phyloP scores from a whole-genome alignment of 2,797 vertebrate genomes.

The Pseudopleuronectes americanus region DNA sequence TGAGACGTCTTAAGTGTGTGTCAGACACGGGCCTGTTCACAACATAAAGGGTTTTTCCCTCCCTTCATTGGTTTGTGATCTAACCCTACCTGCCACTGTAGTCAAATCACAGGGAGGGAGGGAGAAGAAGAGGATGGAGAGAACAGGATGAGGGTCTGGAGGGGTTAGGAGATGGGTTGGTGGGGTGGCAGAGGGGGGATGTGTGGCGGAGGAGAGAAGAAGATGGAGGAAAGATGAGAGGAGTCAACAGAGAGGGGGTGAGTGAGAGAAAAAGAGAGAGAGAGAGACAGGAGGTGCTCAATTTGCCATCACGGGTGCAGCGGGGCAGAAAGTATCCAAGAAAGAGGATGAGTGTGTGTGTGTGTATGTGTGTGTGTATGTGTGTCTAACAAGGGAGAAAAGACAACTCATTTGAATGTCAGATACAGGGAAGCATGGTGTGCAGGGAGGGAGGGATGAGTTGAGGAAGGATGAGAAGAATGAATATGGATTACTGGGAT shows the following conservation, averaged over 20 bases:
- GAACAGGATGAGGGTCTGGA: constrained; percentile 72
- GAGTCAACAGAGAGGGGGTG: constrained; percentile 75
- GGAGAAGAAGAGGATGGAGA: constrained; percentile 23
- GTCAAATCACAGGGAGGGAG: constrained; percentile 57
- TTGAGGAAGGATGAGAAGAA: constrained; percentile 89
- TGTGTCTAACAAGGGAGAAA: constrained; percentile 86
- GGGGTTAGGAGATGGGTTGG: constrained; percentile 51
- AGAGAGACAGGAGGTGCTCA: constrained; percentile 82
- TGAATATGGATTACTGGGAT: constrained; percentile 99
- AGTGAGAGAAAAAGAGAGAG: constrained; percentile 59
- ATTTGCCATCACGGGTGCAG: constrained; percentile 89
- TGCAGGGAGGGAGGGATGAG: constrained; percentile 82
- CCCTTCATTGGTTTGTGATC: constrained; percentile 67
- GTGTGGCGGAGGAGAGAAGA: constrained; percentile 45
- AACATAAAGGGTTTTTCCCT: constrained; percentile 61
- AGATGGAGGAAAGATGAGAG: constrained; percentile 84
- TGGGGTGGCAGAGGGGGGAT: constrained; percentile 12
- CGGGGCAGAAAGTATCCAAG: constrained; percentile 87
- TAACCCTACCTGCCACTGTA: constrained; percentile 64
- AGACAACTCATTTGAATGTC: constrained; percentile 94
- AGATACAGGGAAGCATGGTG: constrained; percentile 88
- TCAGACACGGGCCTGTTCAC: constrained; percentile 64
- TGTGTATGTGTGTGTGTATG: constrained; percentile 56
- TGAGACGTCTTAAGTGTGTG: constrained; percentile 59
- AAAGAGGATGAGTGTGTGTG: constrained; percentile 70